Evolutionary conservation across 2,113 vertebrate genomes (phyloP).

Genomic region (Columbina picui): DNA sequence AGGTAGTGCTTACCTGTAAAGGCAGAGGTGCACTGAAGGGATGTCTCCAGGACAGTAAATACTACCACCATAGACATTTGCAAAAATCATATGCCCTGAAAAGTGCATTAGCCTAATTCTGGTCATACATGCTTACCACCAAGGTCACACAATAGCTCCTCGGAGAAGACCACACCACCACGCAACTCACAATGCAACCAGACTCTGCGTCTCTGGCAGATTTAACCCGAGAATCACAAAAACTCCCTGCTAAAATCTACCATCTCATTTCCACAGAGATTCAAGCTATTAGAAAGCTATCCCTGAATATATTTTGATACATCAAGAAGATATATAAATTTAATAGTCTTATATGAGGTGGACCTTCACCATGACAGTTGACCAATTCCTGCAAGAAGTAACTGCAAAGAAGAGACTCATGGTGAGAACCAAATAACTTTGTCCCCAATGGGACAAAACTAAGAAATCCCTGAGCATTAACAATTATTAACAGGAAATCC

Average conservation of each 20-base stretch:
- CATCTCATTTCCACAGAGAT: not conserved
- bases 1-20: not conserved
- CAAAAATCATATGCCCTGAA: rapidly evolving
- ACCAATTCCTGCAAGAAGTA: not conserved
- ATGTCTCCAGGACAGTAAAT: not conserved
- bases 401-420: not conserved
- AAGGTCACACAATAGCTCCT: not conserved
- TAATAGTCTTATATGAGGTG: not conserved
- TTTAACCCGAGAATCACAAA: not conserved
- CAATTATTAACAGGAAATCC: rapidly evolving
- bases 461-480: not conserved
- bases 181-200: rapidly evolving
- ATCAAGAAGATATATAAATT: not conserved
- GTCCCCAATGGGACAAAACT: not conserved
- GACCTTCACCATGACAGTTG: not conserved
- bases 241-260: not conserved
- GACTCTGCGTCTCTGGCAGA: not conserved
- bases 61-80: rapidly evolving
- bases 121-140: rapidly evolving
- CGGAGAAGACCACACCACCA: not conserved
- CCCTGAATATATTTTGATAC: not conserved
- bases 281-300: not conserved
- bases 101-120: not conserved
- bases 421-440: not conserved
- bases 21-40: not conserved